phyloP scores from a whole-genome alignment of 2,113 vertebrate species.

The Recurvirostra avosetta region DNA sequence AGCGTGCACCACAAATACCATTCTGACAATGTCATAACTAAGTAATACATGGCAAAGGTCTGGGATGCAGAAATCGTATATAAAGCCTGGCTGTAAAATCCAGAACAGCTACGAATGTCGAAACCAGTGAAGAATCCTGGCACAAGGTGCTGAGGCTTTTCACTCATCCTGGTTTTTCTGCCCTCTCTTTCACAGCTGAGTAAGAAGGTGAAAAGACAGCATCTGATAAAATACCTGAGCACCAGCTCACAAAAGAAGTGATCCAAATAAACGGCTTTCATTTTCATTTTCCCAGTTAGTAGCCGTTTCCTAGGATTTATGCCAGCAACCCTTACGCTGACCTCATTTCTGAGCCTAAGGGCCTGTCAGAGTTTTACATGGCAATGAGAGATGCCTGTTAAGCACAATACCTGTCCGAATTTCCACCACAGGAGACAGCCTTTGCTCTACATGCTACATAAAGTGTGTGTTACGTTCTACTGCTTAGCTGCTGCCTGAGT shows the following conservation, averaged over 20 bases:
- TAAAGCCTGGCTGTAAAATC: slow-evolving; percentile 27
- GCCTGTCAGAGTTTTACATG: not conserved
- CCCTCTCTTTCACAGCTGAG: not conserved
- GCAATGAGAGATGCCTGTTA: not conserved
- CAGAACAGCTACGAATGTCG: not conserved
- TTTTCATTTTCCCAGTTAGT: not conserved
- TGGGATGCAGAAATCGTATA: not conserved
- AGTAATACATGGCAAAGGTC: slow-evolving; percentile 23
- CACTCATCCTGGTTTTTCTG: not conserved
- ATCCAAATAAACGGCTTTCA: not conserved
- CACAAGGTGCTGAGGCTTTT: not conserved
- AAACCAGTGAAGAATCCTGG: not conserved
- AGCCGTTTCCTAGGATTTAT: not conserved
- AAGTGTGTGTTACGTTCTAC: not conserved
- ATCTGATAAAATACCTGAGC: not conserved
- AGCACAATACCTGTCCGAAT: not conserved
- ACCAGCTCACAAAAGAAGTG: not conserved
- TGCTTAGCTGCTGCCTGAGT: not conserved
- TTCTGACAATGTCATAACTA: slow-evolving; percentile 54
- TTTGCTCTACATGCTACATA: not conserved
- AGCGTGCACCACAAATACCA: slow-evolving; percentile 17
- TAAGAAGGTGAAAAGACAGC: not conserved
- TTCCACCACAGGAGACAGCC: fast-evolving
- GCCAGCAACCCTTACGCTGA: not conserved
- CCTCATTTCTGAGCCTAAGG: not conserved